phyloP scores from a whole-genome alignment of 2,113 vertebrate species.

The Gavia stellata region DNA sequence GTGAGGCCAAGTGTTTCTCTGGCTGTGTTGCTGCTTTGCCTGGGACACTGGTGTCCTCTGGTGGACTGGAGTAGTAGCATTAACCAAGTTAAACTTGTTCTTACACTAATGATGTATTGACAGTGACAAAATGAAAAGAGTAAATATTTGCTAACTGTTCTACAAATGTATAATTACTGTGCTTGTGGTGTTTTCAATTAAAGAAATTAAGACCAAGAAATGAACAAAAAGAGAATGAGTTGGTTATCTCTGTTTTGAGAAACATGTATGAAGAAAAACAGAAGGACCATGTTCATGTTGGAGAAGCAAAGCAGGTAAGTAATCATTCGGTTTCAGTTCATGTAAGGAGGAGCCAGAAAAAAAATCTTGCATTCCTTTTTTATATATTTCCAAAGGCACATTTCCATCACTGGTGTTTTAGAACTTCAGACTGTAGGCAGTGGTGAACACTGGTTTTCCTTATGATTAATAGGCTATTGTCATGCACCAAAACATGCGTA shows the following conservation, averaged over 20 bases:
- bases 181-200: not conserved
- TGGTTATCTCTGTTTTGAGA: constrained; percentile 84
- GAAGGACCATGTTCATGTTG: constrained; percentile 80
- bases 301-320: constrained; percentile 81
- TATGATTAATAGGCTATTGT: not conserved
- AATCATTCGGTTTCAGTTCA: not conserved
- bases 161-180: not conserved
- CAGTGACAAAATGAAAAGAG: not conserved
- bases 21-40: not conserved
- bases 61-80: constrained; percentile 5
- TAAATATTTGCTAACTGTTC: not conserved
- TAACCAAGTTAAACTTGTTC: not conserved
- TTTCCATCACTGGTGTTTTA: not conserved
- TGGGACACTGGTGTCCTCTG: constrained; percentile 39
- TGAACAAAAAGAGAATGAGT: constrained; percentile 92
- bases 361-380: not conserved
- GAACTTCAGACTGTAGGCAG: not conserved
- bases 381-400: not conserved
- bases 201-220: constrained; percentile 88
- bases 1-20: not conserved
- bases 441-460: not conserved
- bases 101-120: not conserved
- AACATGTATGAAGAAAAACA: constrained; percentile 90
- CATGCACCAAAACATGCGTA: not conserved
- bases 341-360: not conserved